phyloP scores from a whole-genome alignment of 2,113 vertebrate species.

The Lepidothrix coronata region DNA sequence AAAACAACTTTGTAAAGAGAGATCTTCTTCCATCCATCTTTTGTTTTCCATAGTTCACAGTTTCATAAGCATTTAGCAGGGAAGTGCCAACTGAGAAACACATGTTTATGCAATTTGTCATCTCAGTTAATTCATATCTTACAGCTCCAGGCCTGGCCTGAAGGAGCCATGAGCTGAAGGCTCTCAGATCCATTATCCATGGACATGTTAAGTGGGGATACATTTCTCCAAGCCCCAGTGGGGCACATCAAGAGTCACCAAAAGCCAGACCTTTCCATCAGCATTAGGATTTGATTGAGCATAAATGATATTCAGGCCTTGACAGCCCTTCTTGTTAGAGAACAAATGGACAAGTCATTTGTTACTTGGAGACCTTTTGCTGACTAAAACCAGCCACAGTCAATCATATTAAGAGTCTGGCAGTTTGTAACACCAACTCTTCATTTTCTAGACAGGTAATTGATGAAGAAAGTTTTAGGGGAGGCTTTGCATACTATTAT shows the following conservation, averaged over 20 bases:
- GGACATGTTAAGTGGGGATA: not conserved
- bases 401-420: conserved; percentile 48
- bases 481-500: not conserved
- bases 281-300: conserved; percentile 16
- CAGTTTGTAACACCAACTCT: not conserved
- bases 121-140: not conserved
- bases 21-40: not conserved
- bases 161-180: not conserved
- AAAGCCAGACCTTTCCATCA: conserved; percentile 13
- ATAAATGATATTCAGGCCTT: not conserved
- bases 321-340: not conserved
- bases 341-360: conserved; percentile 39
- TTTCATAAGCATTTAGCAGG: not conserved
- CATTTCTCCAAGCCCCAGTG: not conserved
- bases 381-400: conserved; percentile 27
- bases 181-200: not conserved
- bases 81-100: not conserved
- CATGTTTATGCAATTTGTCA: not conserved
- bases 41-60: not conserved
- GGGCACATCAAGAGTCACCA: not conserved
- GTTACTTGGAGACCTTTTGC: conserved; percentile 43
- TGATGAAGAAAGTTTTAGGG: conserved; percentile 34
- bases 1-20: not conserved
- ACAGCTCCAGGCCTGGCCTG: not conserved
- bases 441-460: conserved; percentile 39